phyloP scores from a whole-genome alignment of 2,888 invertebrate genomes.

The Parnassius mnemosyne region DNA sequence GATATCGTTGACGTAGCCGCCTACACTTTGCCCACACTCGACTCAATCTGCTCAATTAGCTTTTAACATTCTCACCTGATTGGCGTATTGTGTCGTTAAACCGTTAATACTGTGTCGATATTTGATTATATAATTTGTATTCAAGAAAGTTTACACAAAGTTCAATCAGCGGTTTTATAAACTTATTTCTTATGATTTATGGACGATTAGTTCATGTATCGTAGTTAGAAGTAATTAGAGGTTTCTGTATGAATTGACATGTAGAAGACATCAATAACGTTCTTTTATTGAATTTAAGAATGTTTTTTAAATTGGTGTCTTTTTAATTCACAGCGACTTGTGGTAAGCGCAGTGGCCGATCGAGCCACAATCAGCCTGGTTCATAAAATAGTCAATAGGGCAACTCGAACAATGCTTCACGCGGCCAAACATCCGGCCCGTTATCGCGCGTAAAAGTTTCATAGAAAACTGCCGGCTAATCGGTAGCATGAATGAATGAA shows the following conservation, averaged over 20 bases:
- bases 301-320: too few species aligned
- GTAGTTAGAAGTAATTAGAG: too few species aligned
- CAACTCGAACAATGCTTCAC: conserved; percentile 62
- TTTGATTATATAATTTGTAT: conserved; percentile 19
- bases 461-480: conserved; percentile 42
- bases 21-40: conserved; percentile 22
- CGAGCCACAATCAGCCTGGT: conserved; percentile 13
- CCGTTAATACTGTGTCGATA: conserved; percentile 35
- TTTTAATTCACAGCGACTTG: not conserved
- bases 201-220: too few species aligned
- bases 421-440: conserved; percentile 70
- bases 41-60: conserved; percentile 47
- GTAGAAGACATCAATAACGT: too few species aligned
- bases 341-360: conserved; percentile 14
- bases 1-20: conserved; percentile 33
- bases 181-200: too few species aligned
- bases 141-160: too few species aligned
- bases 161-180: too few species aligned
- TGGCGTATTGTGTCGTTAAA: conserved; percentile 42
- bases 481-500: conserved; percentile 47
- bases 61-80: conserved; percentile 49
- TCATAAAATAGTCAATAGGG: conserved; percentile 35
- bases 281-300: too few species aligned
- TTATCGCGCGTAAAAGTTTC: conserved; percentile 53
- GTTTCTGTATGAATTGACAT: too few species aligned